Percentiles rank a stretch among this genome's conserved stretches.
Evolutionary conservation across 2,797 vertebrate species (phyloP).

Genomic region (Enteromius argenteus): DNA sequence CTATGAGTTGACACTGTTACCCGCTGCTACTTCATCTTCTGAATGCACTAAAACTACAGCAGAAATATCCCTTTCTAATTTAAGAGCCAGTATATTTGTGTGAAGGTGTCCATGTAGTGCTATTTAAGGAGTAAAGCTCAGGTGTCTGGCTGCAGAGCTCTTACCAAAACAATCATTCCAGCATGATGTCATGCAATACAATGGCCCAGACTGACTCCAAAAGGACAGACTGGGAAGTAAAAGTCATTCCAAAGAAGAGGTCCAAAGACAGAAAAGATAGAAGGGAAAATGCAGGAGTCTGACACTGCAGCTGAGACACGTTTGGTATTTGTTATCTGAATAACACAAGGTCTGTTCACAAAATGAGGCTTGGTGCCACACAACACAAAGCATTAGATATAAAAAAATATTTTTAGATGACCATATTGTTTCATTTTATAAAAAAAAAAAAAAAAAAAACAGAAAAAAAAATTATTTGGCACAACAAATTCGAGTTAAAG

Average conservation of each 20-base stretch:
- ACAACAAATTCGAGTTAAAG: background rate
- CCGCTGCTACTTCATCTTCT: conserved; percentile 23
- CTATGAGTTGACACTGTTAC: background rate
- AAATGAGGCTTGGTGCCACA: background rate
- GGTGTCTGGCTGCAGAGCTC: conserved; percentile 68
- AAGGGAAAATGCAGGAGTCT: background rate
- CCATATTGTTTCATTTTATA: background rate
- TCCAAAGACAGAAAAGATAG: conserved; percentile 34
- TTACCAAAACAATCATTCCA: conserved; percentile 70
- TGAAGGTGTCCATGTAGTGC: conserved; percentile 58
- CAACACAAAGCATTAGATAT: background rate
- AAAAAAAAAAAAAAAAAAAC: too few species aligned
- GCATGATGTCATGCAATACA: conserved; percentile 66
- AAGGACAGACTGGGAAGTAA: conserved; percentile 47
- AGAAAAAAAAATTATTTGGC: background rate
- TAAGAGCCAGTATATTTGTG: conserved; percentile 45
- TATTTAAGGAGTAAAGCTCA: conserved; percentile 69
- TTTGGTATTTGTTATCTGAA: background rate
- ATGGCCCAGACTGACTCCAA: conserved; percentile 55
- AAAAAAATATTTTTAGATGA: background rate
- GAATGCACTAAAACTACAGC: conserved; percentile 4
- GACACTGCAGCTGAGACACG: background rate
- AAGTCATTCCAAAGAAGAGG: conserved; percentile 13
- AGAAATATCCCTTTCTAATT: conserved; percentile 34
- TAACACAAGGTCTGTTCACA: background rate